Evolutionary conservation across 2,797 vertebrate species (phyloP).

Genomic region (Chiloscyllium punctatum): DNA sequence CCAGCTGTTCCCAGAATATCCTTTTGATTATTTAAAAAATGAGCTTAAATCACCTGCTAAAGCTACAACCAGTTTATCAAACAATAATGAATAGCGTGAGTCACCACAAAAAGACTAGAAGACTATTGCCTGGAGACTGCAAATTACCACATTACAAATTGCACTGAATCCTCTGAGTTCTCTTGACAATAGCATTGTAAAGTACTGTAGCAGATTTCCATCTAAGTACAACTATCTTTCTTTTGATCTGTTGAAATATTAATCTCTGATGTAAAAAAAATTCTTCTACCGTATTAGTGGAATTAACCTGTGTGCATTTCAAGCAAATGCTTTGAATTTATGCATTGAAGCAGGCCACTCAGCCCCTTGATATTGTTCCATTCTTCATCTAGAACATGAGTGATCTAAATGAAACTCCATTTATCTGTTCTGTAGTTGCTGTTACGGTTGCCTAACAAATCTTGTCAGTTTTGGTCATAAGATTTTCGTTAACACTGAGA

Average conservation of each 20-base stretch:
- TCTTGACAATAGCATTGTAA: not conserved
- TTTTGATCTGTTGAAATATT: not conserved
- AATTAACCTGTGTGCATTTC: not conserved
- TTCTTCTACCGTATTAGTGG: not conserved
- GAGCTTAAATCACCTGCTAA: not conserved
- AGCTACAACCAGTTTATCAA: constrained; percentile 16
- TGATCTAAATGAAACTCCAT: not conserved
- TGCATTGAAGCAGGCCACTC: not conserved
- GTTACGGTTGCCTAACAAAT: not conserved
- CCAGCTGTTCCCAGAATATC: not conserved
- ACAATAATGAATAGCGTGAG: not conserved
- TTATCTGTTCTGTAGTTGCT: not conserved
- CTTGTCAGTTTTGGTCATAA: not conserved
- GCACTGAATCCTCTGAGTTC: not conserved
- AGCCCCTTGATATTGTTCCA: not conserved
- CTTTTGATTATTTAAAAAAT: not conserved
- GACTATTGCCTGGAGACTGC: not conserved
- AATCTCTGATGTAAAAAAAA: not conserved
- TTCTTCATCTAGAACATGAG: not conserved
- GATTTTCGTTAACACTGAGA: not conserved
- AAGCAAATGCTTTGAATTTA: not conserved
- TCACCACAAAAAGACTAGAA: constrained; percentile 12
- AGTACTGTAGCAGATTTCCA: not conserved
- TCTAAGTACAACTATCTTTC: not conserved
- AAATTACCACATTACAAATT: constrained; percentile 22